Evolutionary conservation across 2,113 vertebrate species (phyloP), one percentile per base, ranked within the genome.

Genomic region (Oncorhynchus keta): DNA sequence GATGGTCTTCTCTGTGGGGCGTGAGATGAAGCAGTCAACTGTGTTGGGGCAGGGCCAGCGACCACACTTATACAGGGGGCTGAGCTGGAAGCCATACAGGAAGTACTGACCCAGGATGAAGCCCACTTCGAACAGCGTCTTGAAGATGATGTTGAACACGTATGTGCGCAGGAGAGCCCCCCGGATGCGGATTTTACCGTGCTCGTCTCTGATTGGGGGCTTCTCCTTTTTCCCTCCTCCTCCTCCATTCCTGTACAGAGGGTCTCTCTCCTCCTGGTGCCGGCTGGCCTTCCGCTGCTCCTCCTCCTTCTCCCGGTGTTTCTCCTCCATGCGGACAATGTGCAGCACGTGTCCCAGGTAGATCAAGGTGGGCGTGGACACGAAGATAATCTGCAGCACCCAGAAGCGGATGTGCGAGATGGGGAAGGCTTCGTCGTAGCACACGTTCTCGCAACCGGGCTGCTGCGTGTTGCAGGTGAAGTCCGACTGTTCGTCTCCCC

Each of bases 321-420:
- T 97, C 87, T 97, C 95, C 78, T 97, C 95, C 95, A 94, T 94
- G 87, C 96, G 95, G 82, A 96, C 94, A 4, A 96, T 92, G 89
- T 97, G 96, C 84, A 97, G 92, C 85, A 97, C 96, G 3, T 97
- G 96, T 76, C 96, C 96, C 92, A 98, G 90, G 88, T 98, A 98
- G 89, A 97, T 95, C 82, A 98, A 95, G 5, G 96, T 97, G 67
- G 97, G 97, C n/a, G 96, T 96, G 81, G 96, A 97, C 65, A 98
- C 96, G n/a, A 97, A 97, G 92, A 98, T 97, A 88, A 98, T 97
- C 92, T 98, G 97, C 85, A 98, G 94, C 86, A 97, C 96, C 97
- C 97, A 98, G 94, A 98, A 98, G 88, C 97, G 96, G 75, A 96
- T 95, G 92, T 98, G 97, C 20, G 97, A 98, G 89, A 98, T 98